Evolutionary conservation across 2,888 invertebrate genomes (phyloP).

Genomic region (Masnerella sp.): DNA sequence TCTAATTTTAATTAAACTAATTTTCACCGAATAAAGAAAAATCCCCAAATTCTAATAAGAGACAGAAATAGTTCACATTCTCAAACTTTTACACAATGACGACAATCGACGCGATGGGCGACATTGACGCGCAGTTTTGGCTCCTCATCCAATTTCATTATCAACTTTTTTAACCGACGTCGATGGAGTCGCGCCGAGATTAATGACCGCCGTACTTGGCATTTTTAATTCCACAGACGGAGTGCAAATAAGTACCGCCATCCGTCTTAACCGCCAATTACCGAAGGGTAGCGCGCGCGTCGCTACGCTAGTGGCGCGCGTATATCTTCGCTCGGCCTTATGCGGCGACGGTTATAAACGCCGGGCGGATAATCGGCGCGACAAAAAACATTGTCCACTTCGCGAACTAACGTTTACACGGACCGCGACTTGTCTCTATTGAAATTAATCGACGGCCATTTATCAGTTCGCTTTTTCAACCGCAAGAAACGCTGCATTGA

Average conservation of each 20-base stretch:
- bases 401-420: constrained; percentile 29
- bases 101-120: constrained; percentile 68
- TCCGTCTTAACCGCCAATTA: constrained; percentile 76
- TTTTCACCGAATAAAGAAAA: no score
- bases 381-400: constrained; percentile 45
- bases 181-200: constrained; percentile 65
- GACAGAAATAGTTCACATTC: constrained; percentile 14
- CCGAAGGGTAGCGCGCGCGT: constrained; percentile 61
- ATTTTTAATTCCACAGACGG: constrained; percentile 75
- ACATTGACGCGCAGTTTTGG: constrained; percentile 66
- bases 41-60: constrained; percentile 6
- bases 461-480: constrained; percentile 17
- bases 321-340: constrained; percentile 44
- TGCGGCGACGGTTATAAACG: constrained; percentile 44
- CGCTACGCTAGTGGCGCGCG: constrained; percentile 20
- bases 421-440: constrained; percentile 1
- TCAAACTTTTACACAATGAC: no score
- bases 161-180: constrained; percentile 54
- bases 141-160: constrained; percentile 58
- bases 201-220: constrained; percentile 73
- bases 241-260: constrained; percentile 76
- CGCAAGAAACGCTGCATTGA: no score
- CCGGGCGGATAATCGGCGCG: constrained; percentile 24
- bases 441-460: constrained; percentile 37
- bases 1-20: no score